phyloP scores from a whole-genome alignment of 2,888 invertebrate genomes.

The Neoascia interrupta region DNA sequence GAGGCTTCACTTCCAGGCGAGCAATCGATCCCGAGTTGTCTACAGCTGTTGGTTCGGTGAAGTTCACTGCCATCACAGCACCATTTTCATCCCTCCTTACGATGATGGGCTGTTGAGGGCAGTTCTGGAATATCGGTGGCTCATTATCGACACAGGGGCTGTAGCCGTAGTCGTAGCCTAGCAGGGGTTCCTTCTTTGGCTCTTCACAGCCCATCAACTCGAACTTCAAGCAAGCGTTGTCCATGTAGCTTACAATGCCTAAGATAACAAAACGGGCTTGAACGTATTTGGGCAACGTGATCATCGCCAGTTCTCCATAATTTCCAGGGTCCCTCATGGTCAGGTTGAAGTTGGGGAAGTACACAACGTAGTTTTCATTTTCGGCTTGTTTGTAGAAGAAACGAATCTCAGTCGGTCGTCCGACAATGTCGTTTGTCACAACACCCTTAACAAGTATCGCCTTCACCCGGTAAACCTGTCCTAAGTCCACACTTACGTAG shows the following conservation, averaged over 20 bases:
- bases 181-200: slow-evolving; percentile 88
- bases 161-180: slow-evolving; percentile 95
- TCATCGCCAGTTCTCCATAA: slow-evolving; percentile 97
- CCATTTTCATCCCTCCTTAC: slow-evolving; percentile 94
- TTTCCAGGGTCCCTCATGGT: slow-evolving; percentile 98
- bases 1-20: slow-evolving; percentile 93
- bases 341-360: slow-evolving; percentile 97
- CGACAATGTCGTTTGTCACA: slow-evolving; percentile 96
- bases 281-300: slow-evolving; percentile 95
- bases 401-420: slow-evolving; percentile 96
- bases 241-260: slow-evolving; percentile 97
- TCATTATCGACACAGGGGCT: slow-evolving; percentile 97
- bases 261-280: slow-evolving; percentile 96
- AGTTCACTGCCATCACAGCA: slow-evolving; percentile 93
- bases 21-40: slow-evolving; percentile 98
- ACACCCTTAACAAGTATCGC: slow-evolving; percentile 96
- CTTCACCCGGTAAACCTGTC: slow-evolving; percentile 94
- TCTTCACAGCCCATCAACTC: slow-evolving; percentile 98
- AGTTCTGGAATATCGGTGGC: slow-evolving; percentile 97
- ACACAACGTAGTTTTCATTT: slow-evolving; percentile 96
- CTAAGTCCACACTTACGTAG: slow-evolving; percentile 96
- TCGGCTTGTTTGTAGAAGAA: slow-evolving; percentile 98
- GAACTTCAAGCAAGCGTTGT: slow-evolving; percentile 96
- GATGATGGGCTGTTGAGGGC: slow-evolving; percentile 94
- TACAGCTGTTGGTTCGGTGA: slow-evolving; percentile 95